Evolutionary conservation across 2,797 vertebrate species (phyloP).

Genomic region (Poeciliopsis infans): DNA sequence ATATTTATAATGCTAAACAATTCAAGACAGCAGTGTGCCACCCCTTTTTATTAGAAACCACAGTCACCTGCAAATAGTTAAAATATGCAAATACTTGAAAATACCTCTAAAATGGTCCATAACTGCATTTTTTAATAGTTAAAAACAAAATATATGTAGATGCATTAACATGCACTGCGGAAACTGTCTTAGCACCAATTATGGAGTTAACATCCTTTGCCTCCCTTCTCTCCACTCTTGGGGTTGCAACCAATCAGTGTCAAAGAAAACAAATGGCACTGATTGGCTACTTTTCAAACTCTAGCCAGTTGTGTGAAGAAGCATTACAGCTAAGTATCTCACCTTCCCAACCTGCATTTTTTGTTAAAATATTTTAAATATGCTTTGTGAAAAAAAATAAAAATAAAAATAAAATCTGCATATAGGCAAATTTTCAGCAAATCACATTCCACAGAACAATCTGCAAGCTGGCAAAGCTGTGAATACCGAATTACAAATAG

Average conservation of each 20-base stretch:
- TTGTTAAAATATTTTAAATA: not conserved
- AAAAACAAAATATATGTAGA: not conserved
- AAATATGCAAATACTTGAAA: not conserved
- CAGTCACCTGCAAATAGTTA: not conserved
- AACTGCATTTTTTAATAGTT: not conserved
- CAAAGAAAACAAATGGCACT: not conserved
- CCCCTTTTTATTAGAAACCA: not conserved
- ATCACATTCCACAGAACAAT: not conserved
- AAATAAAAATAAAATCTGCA: not conserved
- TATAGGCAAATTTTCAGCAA: not conserved
- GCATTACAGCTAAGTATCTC: not conserved
- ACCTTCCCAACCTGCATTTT: not conserved
- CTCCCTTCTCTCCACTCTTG: not conserved
- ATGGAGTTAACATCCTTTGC: not conserved
- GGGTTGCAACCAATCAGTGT: not conserved
- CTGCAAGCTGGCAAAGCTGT: not conserved
- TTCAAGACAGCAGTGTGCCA: not conserved
- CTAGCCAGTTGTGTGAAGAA: not conserved
- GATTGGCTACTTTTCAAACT: not conserved
- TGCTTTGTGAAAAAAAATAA: not conserved
- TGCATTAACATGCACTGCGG: not conserved
- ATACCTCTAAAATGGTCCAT: not conserved
- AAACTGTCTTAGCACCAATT: no score
- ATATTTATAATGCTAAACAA: not conserved
- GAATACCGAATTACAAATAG: not conserved